phyloP scores from a whole-genome alignment of 2,888 invertebrate species.

The Oscheius onirici region DNA sequence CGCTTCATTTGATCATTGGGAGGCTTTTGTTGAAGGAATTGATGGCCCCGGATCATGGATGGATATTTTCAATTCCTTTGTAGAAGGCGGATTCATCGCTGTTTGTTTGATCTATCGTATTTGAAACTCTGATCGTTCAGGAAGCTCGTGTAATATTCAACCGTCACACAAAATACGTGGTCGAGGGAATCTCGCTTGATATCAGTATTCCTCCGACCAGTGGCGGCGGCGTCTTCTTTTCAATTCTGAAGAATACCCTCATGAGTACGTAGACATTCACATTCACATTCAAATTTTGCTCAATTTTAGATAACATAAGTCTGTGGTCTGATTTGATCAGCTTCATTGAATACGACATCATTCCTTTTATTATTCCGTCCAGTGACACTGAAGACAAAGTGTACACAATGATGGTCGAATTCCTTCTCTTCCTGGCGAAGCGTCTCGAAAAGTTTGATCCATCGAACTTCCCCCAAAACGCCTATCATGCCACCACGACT shows the following conservation, averaged over 20 bases:
- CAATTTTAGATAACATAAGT: constrained; percentile 29
- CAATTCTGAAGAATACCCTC: not conserved
- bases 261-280: not conserved
- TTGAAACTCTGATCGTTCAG: constrained; percentile 11
- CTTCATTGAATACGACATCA: constrained; percentile 39
- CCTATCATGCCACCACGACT: constrained; percentile 39
- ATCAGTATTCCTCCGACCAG: not conserved
- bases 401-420: constrained; percentile 3
- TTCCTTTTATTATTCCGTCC: constrained; percentile 20
- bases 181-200: constrained; percentile 20
- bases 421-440: constrained; percentile 8
- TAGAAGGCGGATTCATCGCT: constrained; percentile 11
- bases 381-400: not conserved
- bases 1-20: constrained; percentile 34
- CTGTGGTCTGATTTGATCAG: constrained; percentile 42
- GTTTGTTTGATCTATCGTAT: constrained; percentile 23
- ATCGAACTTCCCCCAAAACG: constrained; percentile 49
- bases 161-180: constrained; percentile 38
- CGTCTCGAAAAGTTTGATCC: constrained; percentile 21
- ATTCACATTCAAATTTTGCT: not conserved
- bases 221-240: not conserved
- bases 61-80: constrained; percentile 30
- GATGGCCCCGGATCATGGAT: constrained; percentile 42
- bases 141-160: constrained; percentile 45
- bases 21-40: constrained; percentile 42